Percentiles rank a stretch among this genome's conserved stretches.
Evolutionary conservation across 30 jellyfish, hydroid and myxozoan genomes (phyloP).

Genomic region (Aurelia sp.): DNA sequence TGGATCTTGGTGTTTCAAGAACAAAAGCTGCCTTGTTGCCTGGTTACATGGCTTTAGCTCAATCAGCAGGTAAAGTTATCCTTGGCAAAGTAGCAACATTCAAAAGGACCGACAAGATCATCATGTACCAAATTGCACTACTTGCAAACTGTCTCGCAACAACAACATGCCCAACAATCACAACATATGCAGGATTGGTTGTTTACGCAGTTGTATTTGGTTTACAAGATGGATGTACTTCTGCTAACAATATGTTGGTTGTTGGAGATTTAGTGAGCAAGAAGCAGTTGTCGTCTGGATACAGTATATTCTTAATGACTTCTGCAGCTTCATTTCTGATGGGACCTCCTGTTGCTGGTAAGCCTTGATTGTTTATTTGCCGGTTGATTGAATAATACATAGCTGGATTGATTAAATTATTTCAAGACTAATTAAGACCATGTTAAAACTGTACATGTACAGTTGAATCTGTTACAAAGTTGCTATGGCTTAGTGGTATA

Average conservation of each 20-base stretch:
- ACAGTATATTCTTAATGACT: conserved; percentile 64
- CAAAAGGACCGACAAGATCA: conserved; percentile 68
- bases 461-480: no score
- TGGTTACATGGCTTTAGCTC: conserved; percentile 89
- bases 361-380: not conserved
- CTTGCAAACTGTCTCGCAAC: conserved; percentile 86
- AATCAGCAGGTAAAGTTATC: conserved; percentile 79
- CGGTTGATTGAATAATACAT: no score
- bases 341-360: conserved; percentile 97
- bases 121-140: conserved; percentile 75
- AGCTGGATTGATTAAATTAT: no score
- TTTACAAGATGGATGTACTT: conserved; percentile 80
- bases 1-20: conserved; percentile 71
- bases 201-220: conserved; percentile 88
- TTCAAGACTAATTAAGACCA: no score
- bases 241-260: conserved; percentile 79
- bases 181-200: conserved; percentile 61
- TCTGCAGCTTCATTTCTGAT: conserved; percentile 86
- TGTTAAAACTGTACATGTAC: no score
- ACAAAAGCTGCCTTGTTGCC: conserved; percentile 76
- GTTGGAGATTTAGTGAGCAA: conserved; percentile 88
- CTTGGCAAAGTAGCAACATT: conserved; percentile 80
- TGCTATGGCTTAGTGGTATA: no score
- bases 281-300: conserved; percentile 68
- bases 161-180: conserved; percentile 75